These are phyloP conservation scores for Pseudopleuronectes americanus DNA, from an alignment of 2,797 vertebrate genomes.

Conservation along the genomic window DNA sequence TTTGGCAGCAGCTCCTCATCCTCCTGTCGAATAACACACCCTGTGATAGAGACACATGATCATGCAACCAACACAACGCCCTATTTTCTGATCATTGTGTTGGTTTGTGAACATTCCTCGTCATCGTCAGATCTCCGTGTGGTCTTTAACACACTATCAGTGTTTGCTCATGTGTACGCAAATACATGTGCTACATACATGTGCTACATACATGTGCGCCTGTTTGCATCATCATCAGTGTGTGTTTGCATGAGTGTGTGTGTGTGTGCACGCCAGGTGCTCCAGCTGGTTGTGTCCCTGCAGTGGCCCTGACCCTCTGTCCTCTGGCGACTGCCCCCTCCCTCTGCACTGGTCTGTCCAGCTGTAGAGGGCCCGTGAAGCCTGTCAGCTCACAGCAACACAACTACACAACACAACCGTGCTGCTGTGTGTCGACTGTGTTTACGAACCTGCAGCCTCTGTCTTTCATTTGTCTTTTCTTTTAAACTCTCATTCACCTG, in stretches of 20 bases:
- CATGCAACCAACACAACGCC: too few relatives aligned
- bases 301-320: constrained; percentile 41
- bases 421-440: constrained; percentile 54
- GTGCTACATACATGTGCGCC: neutral
- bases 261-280: constrained; percentile 51
- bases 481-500: constrained; percentile 44
- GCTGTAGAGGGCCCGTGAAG: constrained; percentile 10
- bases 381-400: constrained; percentile 50
- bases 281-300: constrained; percentile 54
- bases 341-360: too few relatives aligned
- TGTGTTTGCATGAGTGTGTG: neutral
- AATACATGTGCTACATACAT: constrained; percentile 2
- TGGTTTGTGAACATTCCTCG: too few relatives aligned
- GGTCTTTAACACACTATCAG: neutral
- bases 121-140: too few relatives aligned
- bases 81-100: too few relatives aligned
- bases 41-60: too few relatives aligned
- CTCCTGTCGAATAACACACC: too few relatives aligned
- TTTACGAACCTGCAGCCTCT: constrained; percentile 33
- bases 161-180: constrained; percentile 11
- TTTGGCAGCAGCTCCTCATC: too few relatives aligned
- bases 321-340: constrained; percentile 7
- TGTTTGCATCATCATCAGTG: neutral
- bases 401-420: constrained; percentile 52
- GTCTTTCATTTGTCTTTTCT: constrained; percentile 50